These are phyloP conservation scores for Platichthys flesus DNA, from an alignment of 2,113 vertebrate species.

Conservation along the genomic window DNA sequence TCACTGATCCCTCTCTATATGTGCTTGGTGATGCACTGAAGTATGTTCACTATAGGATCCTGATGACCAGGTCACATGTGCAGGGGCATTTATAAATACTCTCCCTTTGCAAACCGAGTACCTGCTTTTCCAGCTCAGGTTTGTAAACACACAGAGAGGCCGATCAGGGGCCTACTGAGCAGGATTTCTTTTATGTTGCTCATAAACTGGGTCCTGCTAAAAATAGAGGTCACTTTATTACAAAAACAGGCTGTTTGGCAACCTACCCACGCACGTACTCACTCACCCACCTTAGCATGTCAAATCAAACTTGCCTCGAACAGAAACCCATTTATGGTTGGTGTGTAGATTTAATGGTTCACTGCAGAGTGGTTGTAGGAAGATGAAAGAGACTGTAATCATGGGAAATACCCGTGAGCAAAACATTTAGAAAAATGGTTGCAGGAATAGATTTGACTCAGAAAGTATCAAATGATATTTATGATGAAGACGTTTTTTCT, in stretches of 20 bases:
- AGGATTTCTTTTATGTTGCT: not conserved
- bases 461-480: too few relatives aligned
- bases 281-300: not conserved
- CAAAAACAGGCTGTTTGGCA: not conserved
- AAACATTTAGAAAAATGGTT: not conserved
- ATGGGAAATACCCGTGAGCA: too few relatives aligned
- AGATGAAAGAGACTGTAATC: not conserved
- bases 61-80: not conserved
- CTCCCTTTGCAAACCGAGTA: slow-evolving; percentile 5
- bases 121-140: not conserved
- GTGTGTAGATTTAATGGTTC: not conserved
- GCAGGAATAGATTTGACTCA: too few relatives aligned
- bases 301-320: not conserved
- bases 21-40: slow-evolving; percentile 15
- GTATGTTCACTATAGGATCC: not conserved
- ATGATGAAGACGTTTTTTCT: too few relatives aligned
- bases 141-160: not conserved
- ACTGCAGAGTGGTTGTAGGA: not conserved
- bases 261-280: not conserved
- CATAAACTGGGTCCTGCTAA: not conserved
- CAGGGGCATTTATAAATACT: not conserved
- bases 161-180: not conserved
- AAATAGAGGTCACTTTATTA: not conserved
- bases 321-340: not conserved
- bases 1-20: slow-evolving; percentile 15